These are phyloP conservation scores for Gymnocypris eckloni DNA, from an alignment of 2,797 vertebrate genomes.

Conservation along the genomic window DNA sequence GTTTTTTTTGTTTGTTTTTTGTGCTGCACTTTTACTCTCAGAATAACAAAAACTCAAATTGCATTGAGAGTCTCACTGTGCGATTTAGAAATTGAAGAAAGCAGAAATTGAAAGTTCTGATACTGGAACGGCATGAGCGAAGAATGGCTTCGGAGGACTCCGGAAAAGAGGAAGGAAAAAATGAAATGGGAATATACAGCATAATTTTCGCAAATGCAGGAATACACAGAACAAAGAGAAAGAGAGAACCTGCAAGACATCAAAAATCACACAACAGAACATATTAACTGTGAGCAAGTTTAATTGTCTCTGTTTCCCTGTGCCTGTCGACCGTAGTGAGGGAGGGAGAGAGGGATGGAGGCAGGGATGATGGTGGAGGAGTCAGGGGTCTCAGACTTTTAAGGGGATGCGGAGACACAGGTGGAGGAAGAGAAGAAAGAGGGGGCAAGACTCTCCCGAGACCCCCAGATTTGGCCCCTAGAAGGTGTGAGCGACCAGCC, in stretches of 20 bases:
- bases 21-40: constrained; percentile 10
- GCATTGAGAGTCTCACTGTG: background rate
- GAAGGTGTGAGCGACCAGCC: constrained; percentile 69
- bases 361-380: constrained; percentile 76
- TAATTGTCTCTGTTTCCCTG: constrained; percentile 83
- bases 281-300: constrained; percentile 80
- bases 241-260: constrained; percentile 68
- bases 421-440: constrained; percentile 72
- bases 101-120: constrained; percentile 8
- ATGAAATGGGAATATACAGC: constrained; percentile 11
- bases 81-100: constrained; percentile 6
- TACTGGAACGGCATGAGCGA: background rate
- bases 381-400: constrained; percentile 81
- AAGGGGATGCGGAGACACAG: constrained; percentile 73
- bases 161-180: constrained; percentile 11
- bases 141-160: background rate
- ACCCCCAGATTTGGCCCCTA: constrained; percentile 71
- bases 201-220: constrained; percentile 60
- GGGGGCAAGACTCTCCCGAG: constrained; percentile 72
- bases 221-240: constrained; percentile 68
- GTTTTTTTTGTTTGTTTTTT: background rate
- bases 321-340: constrained; percentile 77
- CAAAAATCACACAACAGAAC: constrained; percentile 66
- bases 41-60: background rate
- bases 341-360: constrained; percentile 73